A percentile compares a stretch with the other conserved stretches of the same genome.
Conservation (phyloP, 2,888 invertebrate genomes). For the Meandrusa payeni region DNA sequence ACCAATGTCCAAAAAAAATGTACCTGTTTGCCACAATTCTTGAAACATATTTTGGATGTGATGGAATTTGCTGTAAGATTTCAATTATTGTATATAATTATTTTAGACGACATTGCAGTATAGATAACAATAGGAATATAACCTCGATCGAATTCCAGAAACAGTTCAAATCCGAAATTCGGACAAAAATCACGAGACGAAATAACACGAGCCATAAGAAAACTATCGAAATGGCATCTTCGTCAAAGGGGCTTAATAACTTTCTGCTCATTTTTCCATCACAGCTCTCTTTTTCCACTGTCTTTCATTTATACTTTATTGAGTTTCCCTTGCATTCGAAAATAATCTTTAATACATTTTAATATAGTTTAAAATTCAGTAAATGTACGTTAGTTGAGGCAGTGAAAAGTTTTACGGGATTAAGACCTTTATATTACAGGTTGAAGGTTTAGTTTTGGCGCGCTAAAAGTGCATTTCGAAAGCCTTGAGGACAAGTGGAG, state of each 20-base stretch:
- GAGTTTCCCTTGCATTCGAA: constrained; percentile 24
- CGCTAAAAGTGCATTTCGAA: constrained; percentile 42
- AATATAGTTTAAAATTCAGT: background rate
- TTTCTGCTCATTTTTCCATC: constrained; percentile 68
- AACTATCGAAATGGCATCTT: constrained; percentile 61
- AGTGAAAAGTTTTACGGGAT: constrained; percentile 17
- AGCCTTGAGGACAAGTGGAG: constrained; percentile 43
- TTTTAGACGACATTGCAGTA: background rate
- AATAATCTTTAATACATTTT: constrained; percentile 24
- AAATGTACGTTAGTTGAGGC: background rate
- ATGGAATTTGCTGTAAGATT: too few relatives aligned
- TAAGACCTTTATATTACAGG: constrained; percentile 25
- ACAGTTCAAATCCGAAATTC: constrained; percentile 38
- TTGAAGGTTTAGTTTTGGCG: constrained; percentile 14
- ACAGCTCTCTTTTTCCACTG: constrained; percentile 54
- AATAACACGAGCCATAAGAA: constrained; percentile 42
- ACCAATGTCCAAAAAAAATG: too few relatives aligned
- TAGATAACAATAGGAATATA: background rate
- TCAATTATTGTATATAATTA: too few relatives aligned
- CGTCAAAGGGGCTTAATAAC: constrained; percentile 67
- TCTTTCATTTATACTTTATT: constrained; percentile 29
- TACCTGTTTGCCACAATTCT: too few relatives aligned
- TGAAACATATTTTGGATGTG: too few relatives aligned
- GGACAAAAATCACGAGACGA: constrained; percentile 34
- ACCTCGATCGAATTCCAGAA: constrained; percentile 32